Conservation (phyloP, 1,140 invertebrate genomes). For the Spodoptera frugiperda region DNA sequence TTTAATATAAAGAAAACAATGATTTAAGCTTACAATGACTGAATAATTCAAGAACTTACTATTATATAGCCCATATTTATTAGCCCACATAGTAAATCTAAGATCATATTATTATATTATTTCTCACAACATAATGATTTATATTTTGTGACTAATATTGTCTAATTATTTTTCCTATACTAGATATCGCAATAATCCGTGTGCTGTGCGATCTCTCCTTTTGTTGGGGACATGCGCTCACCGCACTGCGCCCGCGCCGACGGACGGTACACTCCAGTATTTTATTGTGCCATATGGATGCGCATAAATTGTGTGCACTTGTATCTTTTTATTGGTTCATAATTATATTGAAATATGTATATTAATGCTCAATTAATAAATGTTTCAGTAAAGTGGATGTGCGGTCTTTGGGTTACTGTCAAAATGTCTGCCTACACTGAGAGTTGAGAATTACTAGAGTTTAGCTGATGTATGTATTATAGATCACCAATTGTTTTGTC, state of each 20-base stretch:
- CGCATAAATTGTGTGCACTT: slow-evolving; percentile 36
- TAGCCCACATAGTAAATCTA: too few species aligned
- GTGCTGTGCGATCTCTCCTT: slow-evolving; percentile 56
- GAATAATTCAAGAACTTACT: too few species aligned
- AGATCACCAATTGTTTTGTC: too few species aligned
- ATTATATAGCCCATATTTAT: too few species aligned
- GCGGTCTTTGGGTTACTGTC: not conserved
- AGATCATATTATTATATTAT: too few species aligned
- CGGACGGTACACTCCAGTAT: slow-evolving; percentile 56
- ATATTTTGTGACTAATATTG: not conserved
- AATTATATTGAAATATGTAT: slow-evolving; percentile 14
- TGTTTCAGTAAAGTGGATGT: not conserved
- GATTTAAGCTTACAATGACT: not conserved
- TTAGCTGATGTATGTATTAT: too few species aligned
- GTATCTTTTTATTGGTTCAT: slow-evolving; percentile 22
- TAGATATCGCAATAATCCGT: slow-evolving; percentile 55
- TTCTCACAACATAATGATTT: too few species aligned
- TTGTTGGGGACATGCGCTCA: slow-evolving; percentile 52
- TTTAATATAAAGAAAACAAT: too few species aligned
- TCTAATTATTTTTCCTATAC: slow-evolving; percentile 48
- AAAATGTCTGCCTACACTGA: too few species aligned
- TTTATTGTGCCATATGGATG: slow-evolving; percentile 69
- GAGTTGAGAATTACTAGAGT: too few species aligned
- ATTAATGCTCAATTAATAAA: not conserved
- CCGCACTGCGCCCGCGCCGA: slow-evolving; percentile 55